Conservation (phyloP, 2,888 invertebrate species). For the Napeogenes sylphis region DNA sequence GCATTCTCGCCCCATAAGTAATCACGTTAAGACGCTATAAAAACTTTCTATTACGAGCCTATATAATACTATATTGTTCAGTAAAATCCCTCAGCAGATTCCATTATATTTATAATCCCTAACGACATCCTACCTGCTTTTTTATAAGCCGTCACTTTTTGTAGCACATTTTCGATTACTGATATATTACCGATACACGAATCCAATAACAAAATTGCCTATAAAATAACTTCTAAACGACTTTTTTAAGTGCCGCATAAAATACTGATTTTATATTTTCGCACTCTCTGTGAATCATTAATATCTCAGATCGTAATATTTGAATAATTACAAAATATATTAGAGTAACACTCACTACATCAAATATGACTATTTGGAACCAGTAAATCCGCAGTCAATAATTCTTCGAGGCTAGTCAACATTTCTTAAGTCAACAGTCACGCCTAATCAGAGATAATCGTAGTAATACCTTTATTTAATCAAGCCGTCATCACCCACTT, state of each 20-base stretch:
- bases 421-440: constrained; percentile 10
- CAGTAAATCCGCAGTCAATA: too few species aligned
- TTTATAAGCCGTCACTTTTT: constrained; percentile 5
- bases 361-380: too few species aligned
- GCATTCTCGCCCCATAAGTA: neutral
- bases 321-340: too few species aligned
- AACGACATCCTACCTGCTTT: constrained; percentile 3
- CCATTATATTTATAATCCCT: neutral
- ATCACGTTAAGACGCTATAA: neutral
- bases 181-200: constrained; percentile 1
- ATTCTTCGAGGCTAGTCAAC: constrained; percentile 1
- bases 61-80: neutral
- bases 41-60: neutral
- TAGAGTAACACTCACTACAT: too few species aligned
- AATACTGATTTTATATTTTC: neutral
- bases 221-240: neutral
- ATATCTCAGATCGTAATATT: too few species aligned
- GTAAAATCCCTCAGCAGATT: neutral
- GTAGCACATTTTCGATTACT: constrained; percentile 3
- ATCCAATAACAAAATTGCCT: neutral
- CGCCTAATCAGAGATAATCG: constrained; percentile 21
- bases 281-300: too few species aligned
- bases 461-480: constrained; percentile 28
- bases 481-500: constrained; percentile 12
- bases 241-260: neutral